These are phyloP conservation scores for Phymanthus crucifer DNA, from an alignment of 92 coral and sea anemone genomes.

Conservation along the genomic window DNA sequence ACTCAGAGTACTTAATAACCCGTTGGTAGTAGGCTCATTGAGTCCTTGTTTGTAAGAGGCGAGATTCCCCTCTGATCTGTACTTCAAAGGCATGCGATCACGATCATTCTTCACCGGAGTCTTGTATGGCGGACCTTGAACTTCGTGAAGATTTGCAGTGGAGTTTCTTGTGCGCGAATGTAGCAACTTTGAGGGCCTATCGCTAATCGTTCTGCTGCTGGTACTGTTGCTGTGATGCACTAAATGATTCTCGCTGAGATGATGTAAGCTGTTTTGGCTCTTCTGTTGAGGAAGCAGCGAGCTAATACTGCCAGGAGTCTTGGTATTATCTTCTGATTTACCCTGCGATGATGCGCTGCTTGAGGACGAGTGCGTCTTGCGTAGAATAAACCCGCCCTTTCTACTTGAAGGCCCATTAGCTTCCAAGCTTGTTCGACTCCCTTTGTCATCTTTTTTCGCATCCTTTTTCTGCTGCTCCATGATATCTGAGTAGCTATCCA, in stretches of 20 bases:
- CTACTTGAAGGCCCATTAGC: slow-evolving; percentile 3
- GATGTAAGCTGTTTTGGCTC: background rate
- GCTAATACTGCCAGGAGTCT: slow-evolving; percentile 62
- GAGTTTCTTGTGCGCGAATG: background rate
- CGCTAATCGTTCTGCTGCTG: background rate
- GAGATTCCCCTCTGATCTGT: slow-evolving; percentile 42
- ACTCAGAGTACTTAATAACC: slow-evolving; percentile 9
- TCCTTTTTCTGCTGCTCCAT: slow-evolving; percentile 37
- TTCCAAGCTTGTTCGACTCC: slow-evolving; percentile 3
- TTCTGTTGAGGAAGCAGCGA: slow-evolving; percentile 47
- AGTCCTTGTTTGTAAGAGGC: slow-evolving; percentile 1
- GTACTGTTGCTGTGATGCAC: background rate
- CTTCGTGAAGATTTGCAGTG: slow-evolving; percentile 9
- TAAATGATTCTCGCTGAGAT: background rate
- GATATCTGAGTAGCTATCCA: slow-evolving; percentile 90
- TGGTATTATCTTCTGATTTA: slow-evolving; percentile 30
- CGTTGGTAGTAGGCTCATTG: slow-evolving; percentile 13
- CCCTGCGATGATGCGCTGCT: slow-evolving; percentile 23
- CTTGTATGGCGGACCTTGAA: background rate
- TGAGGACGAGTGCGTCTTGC: slow-evolving; percentile 18
- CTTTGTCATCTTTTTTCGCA: background rate
- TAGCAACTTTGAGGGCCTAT: background rate
- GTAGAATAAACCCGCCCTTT: slow-evolving; percentile 20
- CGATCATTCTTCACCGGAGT: background rate
- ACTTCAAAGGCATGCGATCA: slow-evolving; percentile 10